Evolutionary conservation across 2,888 invertebrate genomes (phyloP), one percentile per base, ranked within the genome.

Genomic region (Balanococcus diminutus): DNA sequence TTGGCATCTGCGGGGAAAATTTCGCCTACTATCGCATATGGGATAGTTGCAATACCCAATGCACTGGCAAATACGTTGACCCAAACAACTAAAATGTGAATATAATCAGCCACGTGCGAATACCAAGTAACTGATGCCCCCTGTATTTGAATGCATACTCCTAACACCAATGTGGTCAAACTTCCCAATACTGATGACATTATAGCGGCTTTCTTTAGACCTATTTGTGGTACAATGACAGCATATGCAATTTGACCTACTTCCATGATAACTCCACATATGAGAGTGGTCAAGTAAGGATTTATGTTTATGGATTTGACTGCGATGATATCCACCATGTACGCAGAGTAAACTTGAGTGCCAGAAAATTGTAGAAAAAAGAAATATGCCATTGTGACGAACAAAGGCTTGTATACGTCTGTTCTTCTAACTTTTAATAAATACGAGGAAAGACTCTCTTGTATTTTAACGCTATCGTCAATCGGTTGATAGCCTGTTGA

Each of bases 321-420:
- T 14, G 16, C 19, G 6, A 83, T 91, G 0, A 92, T 91, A 87
- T 91, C 90, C 0, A 92, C 91, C 4, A 92, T 92, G 88, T 92
- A 92, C 87, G 92, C 92, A 14, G 92, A 90, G 0, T 91, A 91
- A 0, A 92, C 91, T 87, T 92, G 92, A 1, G 91, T 90, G 0
- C 92, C 92, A 1, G 91, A 90, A 87, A 92, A 91, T 88, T 92
- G 92, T 88, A 92, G 92, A 88, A 92, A 92, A 87, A 92, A 91
- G 88, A 92, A 92, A 88, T 90, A 92, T 0, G 88, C 87, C 0
- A 90, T 86, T 87, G 92, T 90, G 11, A 92, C 89, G 2, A 88
- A 56, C 83, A 92, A 91, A 0, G 92, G 92, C 83, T 90, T 89
- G 42, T 90, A 88, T 1, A 91, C 90, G 51, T 89, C 89, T 0